Evolutionary conservation across 2,113 vertebrate species (phyloP), one percentile per base, ranked within the genome.

Genomic region (Tetrao urogallus): DNA sequence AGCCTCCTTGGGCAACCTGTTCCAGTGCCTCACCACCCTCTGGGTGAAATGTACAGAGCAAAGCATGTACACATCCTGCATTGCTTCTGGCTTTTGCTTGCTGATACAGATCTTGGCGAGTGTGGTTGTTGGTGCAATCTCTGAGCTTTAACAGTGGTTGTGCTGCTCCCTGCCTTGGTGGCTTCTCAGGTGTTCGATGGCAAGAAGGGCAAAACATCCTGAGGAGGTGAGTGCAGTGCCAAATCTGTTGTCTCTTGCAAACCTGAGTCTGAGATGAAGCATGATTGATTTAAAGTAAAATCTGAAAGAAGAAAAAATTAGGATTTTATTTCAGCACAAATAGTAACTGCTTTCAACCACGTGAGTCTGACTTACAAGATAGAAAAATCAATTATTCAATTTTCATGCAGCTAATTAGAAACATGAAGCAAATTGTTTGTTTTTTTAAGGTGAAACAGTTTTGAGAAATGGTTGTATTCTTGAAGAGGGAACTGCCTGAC

Each of bases 21-120:
- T 22, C 47, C 48, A 50, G 48, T 50, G 48, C 48, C 3, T 50
- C 48, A 50, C 22, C 48, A 50, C 48, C 48, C 48, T 50, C 6
- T 50, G 48, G 3, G 11, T 24, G 48, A 50, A 50, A 50, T 28
- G 21, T 32, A 14, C 75, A 38, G 28, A 11, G 32, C 43, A 9
- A 54, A 19, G 24, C 6, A 11, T 3, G 0, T n/a, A 4, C 36
- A 1, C 9, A 1, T 43, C 38, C 43, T 64, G 17, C 48, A 2
- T 4, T 27, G 83, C 22, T 17, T 54, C 16, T 58, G n/a, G 56
- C 56, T n/a, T 58, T 20, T n/a, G 27, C 40, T 34, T 45, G 25
- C 13, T 72, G 60, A 10, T 50, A 4, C n/a, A 64, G 0, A 21
- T 21, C 12, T 43, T 2, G 14, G 0, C 27, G 5, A 3, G 25